Evolutionary conservation across 2,888 invertebrate genomes (phyloP), one percentile per base, ranked within the genome.

Genomic region (Frankliniella intonsa): DNA sequence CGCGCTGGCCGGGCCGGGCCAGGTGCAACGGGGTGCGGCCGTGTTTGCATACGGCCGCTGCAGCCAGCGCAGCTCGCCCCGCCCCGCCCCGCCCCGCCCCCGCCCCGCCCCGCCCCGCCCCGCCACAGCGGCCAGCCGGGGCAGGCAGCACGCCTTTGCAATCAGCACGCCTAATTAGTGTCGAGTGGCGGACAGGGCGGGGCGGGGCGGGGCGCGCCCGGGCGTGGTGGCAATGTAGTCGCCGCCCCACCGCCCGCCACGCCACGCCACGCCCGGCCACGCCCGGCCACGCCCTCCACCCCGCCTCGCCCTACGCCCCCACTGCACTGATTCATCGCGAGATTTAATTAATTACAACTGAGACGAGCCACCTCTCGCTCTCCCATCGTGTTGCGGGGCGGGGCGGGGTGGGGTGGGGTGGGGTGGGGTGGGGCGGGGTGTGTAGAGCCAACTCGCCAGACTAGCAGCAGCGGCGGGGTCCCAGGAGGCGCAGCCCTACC

Each of bases 101-200:
- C 69, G 22, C 9, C 69, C 12, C 11, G 22, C 25, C 69, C 69
- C 3, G 9, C 10, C 69, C 69, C 22, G 69, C 10, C 11, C 69
- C 25, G 55, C 14, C 55, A 2, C 38, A 38, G 38, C 38, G 62
- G 62, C 62, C 55, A 55, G 55, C 55, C 62, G 14, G 19, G 62
- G 19, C 62, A 19, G 62, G 17, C 62, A 38, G 38, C 69, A 25
- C 69, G 69, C 69, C 69, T 76, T 76, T 76, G 69, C 69, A 76
- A 76, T 76, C 69, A 76, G 69, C 69, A 76, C 69, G 69, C 69
- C 69, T 76, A 76, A 76, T 76, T 76, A 76, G 69, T 76, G 69
- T 22, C 69, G 69, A 76, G 69, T 76, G 69, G 69, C 8, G 22
- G 69, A 19, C 8, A 22, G 69, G 11, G 69, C 10, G 11, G 8